A percentile compares a stretch with the other conserved stretches of the same genome.
phyloP scores from a whole-genome alignment of 2,888 invertebrate species.

The Yponomeuta sedellus region DNA sequence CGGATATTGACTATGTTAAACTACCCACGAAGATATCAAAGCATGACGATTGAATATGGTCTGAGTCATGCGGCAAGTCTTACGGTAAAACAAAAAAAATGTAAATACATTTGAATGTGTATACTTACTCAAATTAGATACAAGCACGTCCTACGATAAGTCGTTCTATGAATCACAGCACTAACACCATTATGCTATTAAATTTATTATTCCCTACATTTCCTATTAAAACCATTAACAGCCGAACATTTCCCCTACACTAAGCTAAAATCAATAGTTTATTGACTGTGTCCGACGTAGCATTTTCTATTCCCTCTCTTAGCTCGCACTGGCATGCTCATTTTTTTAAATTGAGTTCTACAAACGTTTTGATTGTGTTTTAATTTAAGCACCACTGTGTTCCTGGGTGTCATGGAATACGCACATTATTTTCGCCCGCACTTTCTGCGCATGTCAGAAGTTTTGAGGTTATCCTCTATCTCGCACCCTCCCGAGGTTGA shows the following conservation, averaged over 20 bases:
- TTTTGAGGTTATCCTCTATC: slow-evolving; percentile 53
- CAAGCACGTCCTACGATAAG: background rate
- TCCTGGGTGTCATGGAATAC: slow-evolving; percentile 17
- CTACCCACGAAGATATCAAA: background rate
- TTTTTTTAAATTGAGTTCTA: background rate
- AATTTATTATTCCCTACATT: background rate
- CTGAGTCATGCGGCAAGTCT: background rate
- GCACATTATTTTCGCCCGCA: slow-evolving; percentile 14
- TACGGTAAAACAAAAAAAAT: background rate
- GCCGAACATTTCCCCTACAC: background rate
- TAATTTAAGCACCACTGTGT: slow-evolving; percentile 13
- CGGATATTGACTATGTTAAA: no score
- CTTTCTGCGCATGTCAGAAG: slow-evolving; percentile 52
- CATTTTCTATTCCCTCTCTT: slow-evolving; percentile 2
- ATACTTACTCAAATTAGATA: background rate
- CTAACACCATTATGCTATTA: background rate
- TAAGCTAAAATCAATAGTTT: slow-evolving; percentile 12
- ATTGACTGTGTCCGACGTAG: slow-evolving; percentile 18
- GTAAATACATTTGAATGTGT: background rate
- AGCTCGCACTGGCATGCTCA: background rate
- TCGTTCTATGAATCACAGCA: background rate
- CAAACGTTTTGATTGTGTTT: slow-evolving; percentile 6
- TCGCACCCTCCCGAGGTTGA: slow-evolving; percentile 30
- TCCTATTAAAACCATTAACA: slow-evolving; percentile 1
- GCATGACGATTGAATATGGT: background rate